Evolutionary conservation across 2,113 vertebrate species (phyloP).

Genomic region (Puntigrus tetrazona): DNA sequence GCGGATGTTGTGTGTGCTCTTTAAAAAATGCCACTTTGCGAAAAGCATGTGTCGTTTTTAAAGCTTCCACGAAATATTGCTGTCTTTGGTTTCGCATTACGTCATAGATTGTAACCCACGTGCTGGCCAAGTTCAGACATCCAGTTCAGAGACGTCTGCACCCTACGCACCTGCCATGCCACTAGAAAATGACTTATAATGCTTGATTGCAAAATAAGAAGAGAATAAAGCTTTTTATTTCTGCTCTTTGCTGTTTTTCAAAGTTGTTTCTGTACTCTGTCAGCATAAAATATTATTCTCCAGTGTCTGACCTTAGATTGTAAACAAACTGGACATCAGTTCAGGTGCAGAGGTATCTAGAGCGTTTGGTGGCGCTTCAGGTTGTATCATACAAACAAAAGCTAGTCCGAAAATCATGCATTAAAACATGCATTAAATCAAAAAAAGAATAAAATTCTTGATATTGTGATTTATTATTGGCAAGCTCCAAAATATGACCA

Average conservation of each 20-base stretch:
- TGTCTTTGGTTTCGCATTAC: slow-evolving; percentile 57
- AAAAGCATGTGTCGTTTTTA: slow-evolving; percentile 40
- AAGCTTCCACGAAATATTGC: slow-evolving; percentile 29
- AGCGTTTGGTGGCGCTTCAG: slow-evolving; percentile 5
- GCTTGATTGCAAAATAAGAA: not conserved
- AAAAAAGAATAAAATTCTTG: slow-evolving; percentile 9
- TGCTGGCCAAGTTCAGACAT: slow-evolving; percentile 61
- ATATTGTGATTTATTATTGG: slow-evolving; percentile 5
- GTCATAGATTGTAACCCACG: slow-evolving; percentile 68
- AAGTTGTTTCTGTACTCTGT: not conserved
- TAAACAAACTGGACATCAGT: slow-evolving; percentile 37
- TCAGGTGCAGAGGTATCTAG: not conserved
- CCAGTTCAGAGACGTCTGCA: slow-evolving; percentile 47
- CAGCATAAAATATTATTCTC: slow-evolving; percentile 8
- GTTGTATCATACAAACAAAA: not conserved
- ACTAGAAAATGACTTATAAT: slow-evolving; percentile 8
- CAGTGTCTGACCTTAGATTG: slow-evolving; percentile 15
- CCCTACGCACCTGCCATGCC: slow-evolving; percentile 33
- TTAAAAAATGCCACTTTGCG: not conserved
- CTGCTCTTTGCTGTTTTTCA: not conserved
- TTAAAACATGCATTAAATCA: not conserved
- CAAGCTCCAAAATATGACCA: not conserved
- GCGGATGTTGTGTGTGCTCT: not conserved
- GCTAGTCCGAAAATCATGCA: not conserved
- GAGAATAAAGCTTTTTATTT: not conserved